phyloP scores from a whole-genome alignment of 2,797 vertebrate species.

The Parambassis ranga region DNA sequence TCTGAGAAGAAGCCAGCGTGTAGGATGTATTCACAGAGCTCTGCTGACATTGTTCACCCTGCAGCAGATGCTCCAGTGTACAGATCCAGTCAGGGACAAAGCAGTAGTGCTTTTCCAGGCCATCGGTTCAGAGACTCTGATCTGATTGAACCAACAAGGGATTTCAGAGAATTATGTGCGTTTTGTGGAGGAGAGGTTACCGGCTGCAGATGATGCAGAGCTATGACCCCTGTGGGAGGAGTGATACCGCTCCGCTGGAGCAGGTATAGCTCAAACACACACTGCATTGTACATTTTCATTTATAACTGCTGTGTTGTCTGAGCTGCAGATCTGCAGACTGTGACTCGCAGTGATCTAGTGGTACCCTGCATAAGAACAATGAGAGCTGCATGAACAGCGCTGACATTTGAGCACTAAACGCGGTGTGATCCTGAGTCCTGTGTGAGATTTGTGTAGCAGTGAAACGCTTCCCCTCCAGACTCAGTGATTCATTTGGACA shows the following conservation, averaged over 20 bases:
- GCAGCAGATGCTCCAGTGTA: slow-evolving; percentile 26
- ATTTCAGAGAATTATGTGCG: slow-evolving; percentile 47
- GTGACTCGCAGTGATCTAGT: slow-evolving; percentile 32
- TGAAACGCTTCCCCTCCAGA: slow-evolving; percentile 13
- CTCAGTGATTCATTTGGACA: slow-evolving; percentile 1
- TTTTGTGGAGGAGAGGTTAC: slow-evolving; percentile 38
- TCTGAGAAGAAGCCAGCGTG: not conserved
- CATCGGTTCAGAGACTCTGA: slow-evolving; percentile 38
- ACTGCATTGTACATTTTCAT: slow-evolving; percentile 15
- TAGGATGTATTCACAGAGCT: not conserved
- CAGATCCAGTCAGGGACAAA: not conserved
- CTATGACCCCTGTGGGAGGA: slow-evolving; percentile 39
- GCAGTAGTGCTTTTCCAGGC: slow-evolving; percentile 3
- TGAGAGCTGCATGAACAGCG: slow-evolving; percentile 14
- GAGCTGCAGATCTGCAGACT: slow-evolving; percentile 11
- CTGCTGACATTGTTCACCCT: not conserved
- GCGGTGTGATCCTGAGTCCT: slow-evolving; percentile 3
- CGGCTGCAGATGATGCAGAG: slow-evolving; percentile 41
- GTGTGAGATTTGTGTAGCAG: slow-evolving; percentile 10
- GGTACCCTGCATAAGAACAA: slow-evolving; percentile 34
- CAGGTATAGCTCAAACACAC: not conserved
- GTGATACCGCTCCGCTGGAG: slow-evolving; percentile 18
- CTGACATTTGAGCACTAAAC: slow-evolving; percentile 26
- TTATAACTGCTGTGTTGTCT: slow-evolving; percentile 23
- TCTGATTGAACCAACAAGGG: slow-evolving; percentile 41